Percentiles rank a stretch among this genome's conserved stretches.
Conservation (phyloP, 2,113 vertebrate genomes). For the Cyprinodon variegatus region DNA sequence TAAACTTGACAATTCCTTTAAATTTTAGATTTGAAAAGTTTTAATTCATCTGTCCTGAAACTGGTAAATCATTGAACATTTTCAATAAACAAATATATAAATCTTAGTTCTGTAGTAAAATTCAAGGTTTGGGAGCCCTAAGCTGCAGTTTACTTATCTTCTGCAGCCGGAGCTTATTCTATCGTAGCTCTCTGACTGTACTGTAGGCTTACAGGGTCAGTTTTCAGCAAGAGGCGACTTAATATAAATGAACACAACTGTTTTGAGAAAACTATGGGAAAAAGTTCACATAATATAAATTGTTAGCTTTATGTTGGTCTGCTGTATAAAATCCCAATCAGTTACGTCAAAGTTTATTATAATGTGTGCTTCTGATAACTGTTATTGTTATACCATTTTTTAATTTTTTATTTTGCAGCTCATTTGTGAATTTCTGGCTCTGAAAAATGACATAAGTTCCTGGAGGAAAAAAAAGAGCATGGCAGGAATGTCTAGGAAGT, state of each 20-base stretch:
- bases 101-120: no score
- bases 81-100: no score
- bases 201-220: no score
- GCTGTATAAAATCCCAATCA: neutral
- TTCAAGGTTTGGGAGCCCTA: no score
- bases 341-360: neutral
- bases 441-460: conserved; percentile 96
- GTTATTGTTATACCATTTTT: no score
- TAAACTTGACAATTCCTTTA: no score
- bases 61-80: no score
- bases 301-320: neutral
- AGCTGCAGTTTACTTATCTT: neutral
- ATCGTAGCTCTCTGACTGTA: no score
- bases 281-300: neutral
- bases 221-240: no score
- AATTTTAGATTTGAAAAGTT: no score
- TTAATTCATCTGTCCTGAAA: no score
- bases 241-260: neutral
- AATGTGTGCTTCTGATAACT: neutral
- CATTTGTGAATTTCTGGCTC: conserved; percentile 94
- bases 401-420: conserved; percentile 77
- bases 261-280: neutral
- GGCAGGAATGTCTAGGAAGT: conserved; percentile 93
- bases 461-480: conserved; percentile 96
- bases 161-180: no score